Base-by-base conservation (phyloP, 2,888 invertebrate genomes). In the Steromphala cineraria region DNA sequence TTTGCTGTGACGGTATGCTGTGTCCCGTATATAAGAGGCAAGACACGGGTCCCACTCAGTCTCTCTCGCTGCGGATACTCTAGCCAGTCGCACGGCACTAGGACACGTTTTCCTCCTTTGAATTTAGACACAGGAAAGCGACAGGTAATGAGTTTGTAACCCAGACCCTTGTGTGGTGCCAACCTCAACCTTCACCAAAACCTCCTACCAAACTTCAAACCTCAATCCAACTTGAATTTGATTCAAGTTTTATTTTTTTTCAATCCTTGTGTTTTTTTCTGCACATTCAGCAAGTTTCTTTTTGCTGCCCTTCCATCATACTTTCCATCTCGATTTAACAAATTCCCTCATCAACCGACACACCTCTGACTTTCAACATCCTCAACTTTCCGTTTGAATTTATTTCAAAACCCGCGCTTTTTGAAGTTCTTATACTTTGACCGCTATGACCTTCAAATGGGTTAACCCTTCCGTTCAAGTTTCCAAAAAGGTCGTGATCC, bases 1-100 rank as follows among this genome's bases (percentile, higher is more conserved):
- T 71, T 71, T 40, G 28, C 71, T 71, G 71, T 71, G 71, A 71
- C 71, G 71, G 71, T 36, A 71, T 71, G 71, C 40, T 31, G 36
- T 71, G 71, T 71, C 71, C 71, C 71, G 71, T 71, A 71, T 71
- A 71, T 71, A 71, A 71, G 71, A 71, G 71, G 19, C 71, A 24
- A 40, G 71, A 36, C 71, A 71, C 31, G 19, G 40, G 28, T 17
- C 10, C 28, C 36, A n/a, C 19, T 71, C 71, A 71, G 71, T 71
- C 71, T 71, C 71, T 71, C 71, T 71, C 71, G n/a, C 71, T 31
- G 71, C 71, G 71, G 71, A 71, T 71, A 71, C 71, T 71, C 36
- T 40, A 31, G 71, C 71, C 31, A 46, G 10, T 46, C 13, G 46
- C 46, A 36, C 71, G 40, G 24, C 62, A 5, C 17, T 71, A 71